phyloP scores from a whole-genome alignment of 2,797 vertebrate genomes.

The Crenichthys baileyi region DNA sequence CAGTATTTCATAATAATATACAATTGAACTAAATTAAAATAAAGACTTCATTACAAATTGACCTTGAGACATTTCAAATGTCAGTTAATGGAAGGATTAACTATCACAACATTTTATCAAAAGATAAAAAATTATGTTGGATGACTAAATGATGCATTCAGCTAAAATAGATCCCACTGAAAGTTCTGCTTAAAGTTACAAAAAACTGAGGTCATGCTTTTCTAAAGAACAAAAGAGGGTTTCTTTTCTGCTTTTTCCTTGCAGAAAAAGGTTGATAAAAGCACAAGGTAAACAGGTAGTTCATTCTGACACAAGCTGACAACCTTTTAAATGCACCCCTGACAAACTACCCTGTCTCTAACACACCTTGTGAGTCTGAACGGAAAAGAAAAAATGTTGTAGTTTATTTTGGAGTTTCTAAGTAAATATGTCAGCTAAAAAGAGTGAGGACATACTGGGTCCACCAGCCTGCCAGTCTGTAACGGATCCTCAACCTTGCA shows the following conservation, averaged over 20 bases:
- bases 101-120: background rate
- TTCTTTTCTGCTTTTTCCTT: background rate
- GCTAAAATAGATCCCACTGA: background rate
- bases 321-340: conserved; percentile 19
- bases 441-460: conserved; percentile 9
- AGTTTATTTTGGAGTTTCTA: background rate
- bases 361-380: background rate
- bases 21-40: background rate
- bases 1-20: background rate
- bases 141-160: background rate
- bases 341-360: background rate
- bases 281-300: background rate
- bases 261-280: background rate
- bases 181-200: background rate
- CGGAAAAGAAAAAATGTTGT: background rate
- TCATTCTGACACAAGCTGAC: background rate
- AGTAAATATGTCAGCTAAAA: background rate
- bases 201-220: background rate
- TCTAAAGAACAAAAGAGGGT: background rate
- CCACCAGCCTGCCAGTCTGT: conserved; percentile 27
- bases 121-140: background rate
- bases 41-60: background rate
- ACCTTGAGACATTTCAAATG: background rate
- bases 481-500: conserved; percentile 28
- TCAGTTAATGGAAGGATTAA: background rate